Evolutionary conservation across 2,113 vertebrate genomes (phyloP).

Genomic region (Craseonycteris thonglongyai): DNA sequence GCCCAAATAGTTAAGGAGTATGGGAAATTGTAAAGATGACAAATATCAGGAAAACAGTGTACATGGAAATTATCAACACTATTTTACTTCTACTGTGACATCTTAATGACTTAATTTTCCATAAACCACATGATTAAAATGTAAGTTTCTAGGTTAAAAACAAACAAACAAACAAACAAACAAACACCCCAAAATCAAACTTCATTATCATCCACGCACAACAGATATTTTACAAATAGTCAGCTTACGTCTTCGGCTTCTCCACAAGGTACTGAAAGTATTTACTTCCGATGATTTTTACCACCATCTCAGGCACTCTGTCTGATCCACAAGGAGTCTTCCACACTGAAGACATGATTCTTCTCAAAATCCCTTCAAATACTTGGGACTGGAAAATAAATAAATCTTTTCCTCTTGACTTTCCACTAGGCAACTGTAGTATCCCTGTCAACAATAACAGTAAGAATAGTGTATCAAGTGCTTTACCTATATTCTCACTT

Average conservation of each 20-base stretch:
- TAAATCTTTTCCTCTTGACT: neutral
- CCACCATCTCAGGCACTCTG: conserved; percentile 31
- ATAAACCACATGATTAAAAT: conserved; percentile 10
- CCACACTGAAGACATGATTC: conserved; percentile 11
- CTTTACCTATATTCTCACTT: neutral
- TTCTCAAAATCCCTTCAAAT: neutral
- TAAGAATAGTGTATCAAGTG: neutral
- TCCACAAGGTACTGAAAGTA: conserved; percentile 40
- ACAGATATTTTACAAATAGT: conserved; percentile 38
- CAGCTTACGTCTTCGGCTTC: conserved; percentile 51
- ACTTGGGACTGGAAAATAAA: neutral
- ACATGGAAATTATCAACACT: neutral
- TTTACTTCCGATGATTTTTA: conserved; percentile 66
- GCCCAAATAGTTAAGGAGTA: conserved; percentile 45
- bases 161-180: too few species aligned
- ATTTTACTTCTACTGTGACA: conserved; percentile 5
- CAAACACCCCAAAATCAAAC: neutral
- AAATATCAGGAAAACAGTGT: conserved; percentile 33
- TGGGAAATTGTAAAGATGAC: conserved; percentile 52
- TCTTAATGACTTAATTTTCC: conserved; percentile 52
- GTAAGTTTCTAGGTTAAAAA: conserved; percentile 35
- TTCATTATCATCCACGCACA: conserved; percentile 32
- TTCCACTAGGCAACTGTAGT: neutral
- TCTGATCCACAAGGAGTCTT: neutral
- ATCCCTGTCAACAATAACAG: neutral